phyloP scores from a whole-genome alignment of 2,113 vertebrate genomes.

The Albula goreensis region DNA sequence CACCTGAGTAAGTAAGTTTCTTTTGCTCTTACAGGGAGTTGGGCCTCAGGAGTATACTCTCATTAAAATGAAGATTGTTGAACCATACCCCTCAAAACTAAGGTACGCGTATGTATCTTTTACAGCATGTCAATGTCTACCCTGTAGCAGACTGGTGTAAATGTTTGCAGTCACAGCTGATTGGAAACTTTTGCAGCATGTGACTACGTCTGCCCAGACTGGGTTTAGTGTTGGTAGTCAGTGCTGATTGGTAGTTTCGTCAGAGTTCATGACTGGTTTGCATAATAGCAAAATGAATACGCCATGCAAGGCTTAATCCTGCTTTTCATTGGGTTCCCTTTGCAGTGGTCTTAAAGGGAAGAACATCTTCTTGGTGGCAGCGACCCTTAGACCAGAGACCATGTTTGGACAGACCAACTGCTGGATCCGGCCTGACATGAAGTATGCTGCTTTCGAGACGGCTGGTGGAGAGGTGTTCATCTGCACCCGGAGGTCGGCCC shows the following conservation, averaged over 20 bases:
- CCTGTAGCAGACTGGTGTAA: neutral
- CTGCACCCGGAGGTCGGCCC: constrained; percentile 83
- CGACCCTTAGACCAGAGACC: constrained; percentile 93
- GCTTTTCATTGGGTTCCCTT: neutral
- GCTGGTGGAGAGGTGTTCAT: constrained; percentile 82
- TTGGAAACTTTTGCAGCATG: no score
- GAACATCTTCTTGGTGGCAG: constrained; percentile 90
- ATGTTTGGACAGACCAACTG: constrained; percentile 99
- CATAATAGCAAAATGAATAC: no score
- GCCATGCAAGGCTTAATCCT: neutral
- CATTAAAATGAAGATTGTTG: constrained; percentile 92
- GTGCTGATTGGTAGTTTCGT: no score
- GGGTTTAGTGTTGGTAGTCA: no score
- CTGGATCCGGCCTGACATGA: constrained; percentile 94
- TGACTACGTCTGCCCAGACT: no score
- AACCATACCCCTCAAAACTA: constrained; percentile 87
- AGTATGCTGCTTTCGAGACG: constrained; percentile 89
- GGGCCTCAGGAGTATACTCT: constrained; percentile 95
- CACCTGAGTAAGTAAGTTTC: neutral
- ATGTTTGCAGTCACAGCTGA: neutral
- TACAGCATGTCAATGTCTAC: neutral
- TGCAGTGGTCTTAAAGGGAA: constrained; percentile 84
- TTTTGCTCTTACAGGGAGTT: constrained; percentile 77
- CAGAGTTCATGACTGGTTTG: no score
- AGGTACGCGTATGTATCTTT: constrained; percentile 66